Evolutionary conservation across 2,797 vertebrate species (phyloP), one percentile per base, ranked within the genome.

Genomic region (Myotis findleyi): DNA sequence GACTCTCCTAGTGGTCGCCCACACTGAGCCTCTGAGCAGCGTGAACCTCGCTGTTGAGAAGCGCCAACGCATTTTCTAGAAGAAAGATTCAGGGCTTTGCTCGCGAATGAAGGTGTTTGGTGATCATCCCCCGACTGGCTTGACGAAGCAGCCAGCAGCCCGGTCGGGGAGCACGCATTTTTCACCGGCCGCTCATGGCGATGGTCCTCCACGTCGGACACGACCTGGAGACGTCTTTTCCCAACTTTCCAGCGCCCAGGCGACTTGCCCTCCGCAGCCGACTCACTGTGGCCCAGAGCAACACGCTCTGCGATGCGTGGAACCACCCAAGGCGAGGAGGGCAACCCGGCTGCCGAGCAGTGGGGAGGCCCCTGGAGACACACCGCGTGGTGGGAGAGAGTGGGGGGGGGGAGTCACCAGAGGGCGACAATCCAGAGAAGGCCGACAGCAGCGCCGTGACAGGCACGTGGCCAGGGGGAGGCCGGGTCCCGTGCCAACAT

Each of bases 401-500:
- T 3, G 11, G 44, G 44, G 10, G 44, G 44, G 20, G n/a, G 23
- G 23, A 10, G 21, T 5, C 14, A 62, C 44, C 36, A 49, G 83
- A 3, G 3, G 16, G 44, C 9, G 23, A 11, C 57, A 47, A 47
- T 53, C 38, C 33, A 38, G 91, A 91, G 59, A 47, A 94, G 94
- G 59, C 47, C 12, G 27, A 16, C 6, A 3, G 59, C 76, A 51
- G 85, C 55, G 66, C 79, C 66, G 49, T 73, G 59, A 41, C 18
- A 6, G 72, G 30, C 59, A 47, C 36, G 86, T 25, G 84, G 88
- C 21, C 3, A 68, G 64, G 69, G 84, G 59, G 62, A 44, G 21
- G 8, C 51, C 49, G 82, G 84, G 84, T 91, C 91, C 94, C 23
- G 96, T 94, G 98, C 97, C 97, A 97, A 49, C 97, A 89, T 85